These are phyloP conservation scores for Ceyx melanurus DNA, from an alignment of 2,113 vertebrate genomes.

Conservation along the genomic window DNA sequence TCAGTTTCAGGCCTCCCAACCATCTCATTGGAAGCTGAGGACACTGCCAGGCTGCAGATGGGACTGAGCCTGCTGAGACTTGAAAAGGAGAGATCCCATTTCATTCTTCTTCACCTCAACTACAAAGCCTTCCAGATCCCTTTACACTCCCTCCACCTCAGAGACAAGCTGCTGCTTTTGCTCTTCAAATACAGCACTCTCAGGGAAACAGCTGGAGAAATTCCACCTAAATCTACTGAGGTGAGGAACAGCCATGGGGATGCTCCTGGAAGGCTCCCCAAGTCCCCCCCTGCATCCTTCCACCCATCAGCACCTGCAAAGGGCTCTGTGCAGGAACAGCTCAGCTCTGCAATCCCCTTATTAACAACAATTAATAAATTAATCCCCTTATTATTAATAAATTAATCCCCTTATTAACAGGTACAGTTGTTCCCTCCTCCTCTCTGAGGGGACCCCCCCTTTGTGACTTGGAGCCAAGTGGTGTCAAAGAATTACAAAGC, in stretches of 20 bases:
- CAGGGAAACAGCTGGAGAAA: neutral
- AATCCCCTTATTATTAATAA: too few species aligned
- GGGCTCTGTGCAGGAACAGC: too few species aligned
- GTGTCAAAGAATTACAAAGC: fast-evolving
- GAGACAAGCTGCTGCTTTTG: neutral
- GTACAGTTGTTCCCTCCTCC: fast-evolving
- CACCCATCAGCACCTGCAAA: neutral
- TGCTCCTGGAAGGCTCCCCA: neutral
- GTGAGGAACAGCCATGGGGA: neutral
- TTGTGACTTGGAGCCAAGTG: neutral
- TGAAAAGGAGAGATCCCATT: neutral
- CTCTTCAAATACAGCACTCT: neutral
- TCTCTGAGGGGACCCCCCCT: fast-evolving
- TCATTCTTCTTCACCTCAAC: neutral
- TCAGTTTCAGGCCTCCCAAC: neutral
- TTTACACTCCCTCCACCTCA: fast-evolving
- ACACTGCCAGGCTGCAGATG: neutral
- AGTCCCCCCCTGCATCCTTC: neutral
- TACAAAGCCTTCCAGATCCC: neutral
- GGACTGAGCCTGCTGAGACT: neutral
- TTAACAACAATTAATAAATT: too few species aligned
- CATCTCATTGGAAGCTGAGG: neutral
- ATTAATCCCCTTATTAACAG: too few species aligned
- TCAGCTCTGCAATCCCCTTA: too few species aligned
- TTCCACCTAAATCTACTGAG: neutral